Conservation (phyloP, 2,113 vertebrate species). For the Gadus chalcogrammus region DNA sequence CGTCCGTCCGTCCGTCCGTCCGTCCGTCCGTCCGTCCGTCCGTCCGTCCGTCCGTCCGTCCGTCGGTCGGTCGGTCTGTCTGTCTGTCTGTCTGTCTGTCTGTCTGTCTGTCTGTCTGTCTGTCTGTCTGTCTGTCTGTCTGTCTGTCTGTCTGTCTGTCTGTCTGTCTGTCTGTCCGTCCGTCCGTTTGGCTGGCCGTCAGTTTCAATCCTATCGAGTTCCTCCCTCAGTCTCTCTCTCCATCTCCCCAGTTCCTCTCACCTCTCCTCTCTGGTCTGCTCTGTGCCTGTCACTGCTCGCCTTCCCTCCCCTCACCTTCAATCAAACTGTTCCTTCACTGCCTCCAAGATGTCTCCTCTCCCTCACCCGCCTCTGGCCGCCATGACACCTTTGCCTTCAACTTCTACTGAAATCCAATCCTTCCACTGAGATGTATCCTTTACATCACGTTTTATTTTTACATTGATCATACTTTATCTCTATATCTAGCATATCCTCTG, state of each 20-base stretch:
- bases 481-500: too few species aligned
- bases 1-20: not conserved
- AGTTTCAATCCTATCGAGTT: conserved; percentile 49
- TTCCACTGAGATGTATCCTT: too few species aligned
- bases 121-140: conserved; percentile 18
- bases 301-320: not conserved
- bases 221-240: not conserved
- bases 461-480: too few species aligned
- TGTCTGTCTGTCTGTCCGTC: not conserved
- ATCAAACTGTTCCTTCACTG: not conserved
- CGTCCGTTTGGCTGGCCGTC: not conserved
- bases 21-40: not conserved
- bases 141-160: not conserved
- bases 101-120: not conserved
- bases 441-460: too few species aligned
- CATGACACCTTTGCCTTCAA: too few species aligned
- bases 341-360: not conserved
- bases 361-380: not conserved
- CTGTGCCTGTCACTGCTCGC: not conserved
- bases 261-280: not conserved
- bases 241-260: not conserved
- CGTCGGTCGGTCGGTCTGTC: not conserved
- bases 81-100: conserved; percentile 77
- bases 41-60: conserved; percentile 16
- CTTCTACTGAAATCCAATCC: too few species aligned